Conservation (phyloP, 2,888 invertebrate genomes). For the Zaprionus bogoriensis region DNA sequence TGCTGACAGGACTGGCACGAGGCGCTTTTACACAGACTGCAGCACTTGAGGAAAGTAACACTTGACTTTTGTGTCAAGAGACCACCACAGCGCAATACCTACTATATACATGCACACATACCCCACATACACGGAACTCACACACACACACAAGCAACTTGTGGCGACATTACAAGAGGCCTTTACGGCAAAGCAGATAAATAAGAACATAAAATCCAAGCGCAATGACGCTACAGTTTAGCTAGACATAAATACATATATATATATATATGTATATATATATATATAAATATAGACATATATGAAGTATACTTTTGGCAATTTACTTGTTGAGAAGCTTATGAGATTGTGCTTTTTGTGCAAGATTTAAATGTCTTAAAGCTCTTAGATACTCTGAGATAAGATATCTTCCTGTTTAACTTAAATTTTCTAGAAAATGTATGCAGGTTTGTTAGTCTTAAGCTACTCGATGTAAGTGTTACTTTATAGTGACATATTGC, state of each 20-base stretch:
- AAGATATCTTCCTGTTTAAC: no score
- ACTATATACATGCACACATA: not conserved
- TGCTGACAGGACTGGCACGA: slow-evolving; percentile 28
- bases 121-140: not conserved
- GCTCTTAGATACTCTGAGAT: no score
- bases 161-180: slow-evolving; percentile 36
- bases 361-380: no score
- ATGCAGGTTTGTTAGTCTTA: no score
- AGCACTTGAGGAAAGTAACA: slow-evolving; percentile 67
- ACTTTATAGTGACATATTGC: no score
- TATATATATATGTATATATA: not conserved
- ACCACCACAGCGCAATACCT: slow-evolving; percentile 11
- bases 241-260: not conserved
- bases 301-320: not conserved
- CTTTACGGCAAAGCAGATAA: slow-evolving; percentile 11
- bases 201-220: slow-evolving; percentile 36
- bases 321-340: no score
- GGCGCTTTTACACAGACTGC: slow-evolving; percentile 47
- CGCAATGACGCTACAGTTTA: slow-evolving; percentile 31
- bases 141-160: not conserved
- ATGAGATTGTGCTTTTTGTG: no score
- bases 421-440: no score
- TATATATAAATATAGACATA: not conserved
- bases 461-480: no score
- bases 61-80: slow-evolving; percentile 76